Evolutionary conservation across 2,797 vertebrate species (phyloP), one percentile per base, ranked within the genome.

Genomic region (Pipistrellus pipistrellus): DNA sequence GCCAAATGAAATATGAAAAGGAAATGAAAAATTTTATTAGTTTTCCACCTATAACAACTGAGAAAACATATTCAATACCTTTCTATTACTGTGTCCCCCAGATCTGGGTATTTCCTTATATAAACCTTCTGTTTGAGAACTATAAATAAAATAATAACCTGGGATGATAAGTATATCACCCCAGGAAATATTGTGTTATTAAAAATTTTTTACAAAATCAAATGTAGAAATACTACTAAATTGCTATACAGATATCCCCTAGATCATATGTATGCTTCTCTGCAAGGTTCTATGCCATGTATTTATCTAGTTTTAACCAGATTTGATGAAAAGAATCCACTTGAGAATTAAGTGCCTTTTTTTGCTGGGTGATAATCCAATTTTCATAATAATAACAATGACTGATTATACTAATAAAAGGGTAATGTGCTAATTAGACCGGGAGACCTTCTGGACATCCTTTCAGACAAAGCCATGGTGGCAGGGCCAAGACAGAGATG

Each of bases 101-200:
- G 20, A 46, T 55, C 15, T 55, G 68, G 75, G 41, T 4, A 6
- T 75, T 88, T 89, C 6, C 4, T 51, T 80, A 48, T 12, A 83
- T 23, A 87, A 93, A 38, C n/a, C 15, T 90, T 90, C 62, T 82
- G 25, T 41, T 87, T 91, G 84, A 72, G 64, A 88, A 75, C 44
- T 84, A 15, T 20, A 92, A 21, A 81, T 30, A 75, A 38, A 59
- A 57, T n/a, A n/a, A 66, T 59, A 89, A 57, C 3, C 46, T 38
- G 44, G 23, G 57, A 21, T 76, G 8, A 77, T 23, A 68, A 83
- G 72, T 51, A 57, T 66, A 4, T 64, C 44, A n/a, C 71, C 59
- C 12, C 59, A 62, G 89, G 44, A 72, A 90, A 93, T 30, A 13
- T 4, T 62, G 6, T 77, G 4, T 76, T 64, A 66, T 32, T 95